Evolutionary conservation across 2,888 invertebrate genomes (phyloP), one percentile per base, ranked within the genome.

Genomic region (Neoitamus cyanurus): DNA sequence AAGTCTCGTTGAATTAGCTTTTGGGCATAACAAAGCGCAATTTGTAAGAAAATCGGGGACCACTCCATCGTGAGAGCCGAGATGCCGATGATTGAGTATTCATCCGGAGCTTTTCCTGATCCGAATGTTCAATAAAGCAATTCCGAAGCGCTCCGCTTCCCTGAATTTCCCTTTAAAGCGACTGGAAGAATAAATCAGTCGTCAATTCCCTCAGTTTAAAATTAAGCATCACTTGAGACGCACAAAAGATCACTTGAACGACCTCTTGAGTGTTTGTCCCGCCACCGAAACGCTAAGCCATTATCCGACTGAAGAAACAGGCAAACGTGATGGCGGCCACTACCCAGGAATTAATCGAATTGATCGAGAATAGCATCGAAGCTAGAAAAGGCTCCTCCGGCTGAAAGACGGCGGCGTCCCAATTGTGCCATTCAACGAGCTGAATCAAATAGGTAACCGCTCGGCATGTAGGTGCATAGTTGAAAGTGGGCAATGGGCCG

Each of bases 341-440:
- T 69, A 70, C 15, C 37, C 42, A 42, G n/a, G 83, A 83, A 83
- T 83, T 83, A 83, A 83, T 83, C 70, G 83, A 83, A 83, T 83
- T 83, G 70, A 83, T 83, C 70, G 42, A 83, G 70, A 83, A 37
- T 34, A 80, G 80, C 58, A 69, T 70, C 69, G 7, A 31, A 37
- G 68, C 30, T 37, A 69, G 68, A 37, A 69, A 83, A 69, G 58
- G 69, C 28, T 69, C 15, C 82, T 69, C 25, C 34, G 34, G 58
- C 69, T 83, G 82, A 83, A 34, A 83, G 82, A 70, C 82, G 36
- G 20, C 34, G 36, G 9, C n/a, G 58, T 58, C 80, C 80, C 69
- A 48, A 83, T 69, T 83, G 69, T 46, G 77, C 77, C 28, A 77
- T 77, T 77, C 77, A 77, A 25, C 77, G 77, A 30, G 77, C 77